Percentiles rank a stretch among this genome's conserved stretches.
Evolutionary conservation across 2,797 vertebrate genomes (phyloP).

Genomic region (Myotis daubentonii): DNA sequence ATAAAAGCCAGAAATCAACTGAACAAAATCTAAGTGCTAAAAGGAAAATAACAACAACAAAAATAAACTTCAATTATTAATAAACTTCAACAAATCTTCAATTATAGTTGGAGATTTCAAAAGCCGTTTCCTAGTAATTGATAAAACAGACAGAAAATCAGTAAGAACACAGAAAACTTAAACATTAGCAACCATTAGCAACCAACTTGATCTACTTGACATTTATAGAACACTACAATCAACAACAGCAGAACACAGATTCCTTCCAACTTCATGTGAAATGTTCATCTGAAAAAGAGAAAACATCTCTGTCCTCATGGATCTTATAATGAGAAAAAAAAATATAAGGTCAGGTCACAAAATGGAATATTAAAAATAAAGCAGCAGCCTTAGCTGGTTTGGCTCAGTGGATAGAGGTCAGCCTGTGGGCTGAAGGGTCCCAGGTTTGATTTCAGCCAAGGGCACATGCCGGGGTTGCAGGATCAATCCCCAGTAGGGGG

Average conservation of each 20-base stretch:
- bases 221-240: not conserved
- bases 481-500: too few relatives aligned
- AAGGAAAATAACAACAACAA: not conserved
- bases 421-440: too few relatives aligned
- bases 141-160: not conserved
- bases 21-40: not conserved
- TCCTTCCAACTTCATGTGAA: not conserved
- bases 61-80: not conserved
- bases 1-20: not conserved
- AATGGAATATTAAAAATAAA: not conserved
- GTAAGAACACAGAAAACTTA: not conserved
- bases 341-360: not conserved
- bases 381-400: too few relatives aligned
- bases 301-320: not conserved
- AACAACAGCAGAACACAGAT: not conserved
- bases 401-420: too few relatives aligned
- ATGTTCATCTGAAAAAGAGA: not conserved
- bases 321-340: not conserved
- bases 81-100: not conserved
- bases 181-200: not conserved
- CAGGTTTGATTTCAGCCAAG: too few relatives aligned
- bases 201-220: not conserved
- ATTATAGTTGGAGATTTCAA: not conserved
- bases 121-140: not conserved
- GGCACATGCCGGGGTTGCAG: too few relatives aligned